Evolutionary conservation across 2,888 invertebrate genomes (phyloP).

Genomic region (Prostheceraeus crozeri): DNA sequence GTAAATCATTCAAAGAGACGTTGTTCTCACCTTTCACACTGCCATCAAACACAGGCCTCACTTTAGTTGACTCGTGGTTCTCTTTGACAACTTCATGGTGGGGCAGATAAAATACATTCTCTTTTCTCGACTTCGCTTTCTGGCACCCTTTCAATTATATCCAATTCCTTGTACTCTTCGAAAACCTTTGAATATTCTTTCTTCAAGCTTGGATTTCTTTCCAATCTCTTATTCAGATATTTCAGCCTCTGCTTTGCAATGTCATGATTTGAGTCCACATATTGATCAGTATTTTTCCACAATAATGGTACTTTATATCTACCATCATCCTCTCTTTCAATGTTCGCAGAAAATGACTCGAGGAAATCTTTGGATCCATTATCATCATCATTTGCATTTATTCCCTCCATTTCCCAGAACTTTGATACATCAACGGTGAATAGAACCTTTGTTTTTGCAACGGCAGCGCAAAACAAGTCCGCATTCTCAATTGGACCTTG

Average conservation of each 20-base stretch:
- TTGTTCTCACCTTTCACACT: not conserved
- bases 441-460: not conserved
- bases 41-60: conserved; percentile 4
- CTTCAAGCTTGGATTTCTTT: too few relatives aligned
- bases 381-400: not conserved
- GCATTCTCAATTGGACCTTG: not conserved
- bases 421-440: conserved; percentile 4
- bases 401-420: not conserved
- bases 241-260: too few relatives aligned
- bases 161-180: not conserved
- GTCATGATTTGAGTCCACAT: too few relatives aligned
- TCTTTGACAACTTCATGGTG: conserved; percentile 5
- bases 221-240: too few relatives aligned
- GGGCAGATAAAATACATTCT: conserved; percentile 3
- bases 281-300: too few relatives aligned
- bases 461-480: not conserved
- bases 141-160: conserved; percentile 9
- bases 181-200: not conserved
- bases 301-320: not conserved
- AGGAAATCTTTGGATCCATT: not conserved
- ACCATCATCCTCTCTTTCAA: not conserved
- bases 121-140: conserved; percentile 4
- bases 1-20: conserved; percentile 7
- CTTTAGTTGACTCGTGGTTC: not conserved
- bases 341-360: not conserved